Percentiles rank a stretch among this genome's conserved stretches.
These are phyloP conservation scores for Progne subis DNA, from an alignment of 2,113 vertebrate genomes.

Conservation along the genomic window DNA sequence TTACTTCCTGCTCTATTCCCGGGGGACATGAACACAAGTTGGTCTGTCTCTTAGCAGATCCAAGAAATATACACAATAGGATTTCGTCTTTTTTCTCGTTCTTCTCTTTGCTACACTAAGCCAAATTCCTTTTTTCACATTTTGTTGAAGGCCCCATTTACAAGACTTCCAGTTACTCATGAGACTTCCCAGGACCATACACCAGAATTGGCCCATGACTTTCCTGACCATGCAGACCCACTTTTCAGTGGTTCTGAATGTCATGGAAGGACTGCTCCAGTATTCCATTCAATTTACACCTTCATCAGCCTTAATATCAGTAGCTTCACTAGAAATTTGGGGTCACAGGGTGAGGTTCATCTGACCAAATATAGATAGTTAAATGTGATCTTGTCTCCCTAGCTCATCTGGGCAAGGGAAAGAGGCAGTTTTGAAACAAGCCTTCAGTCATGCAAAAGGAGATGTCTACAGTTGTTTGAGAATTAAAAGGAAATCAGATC, in stretches of 20 bases:
- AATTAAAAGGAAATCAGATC: background rate
- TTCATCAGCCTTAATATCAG: background rate
- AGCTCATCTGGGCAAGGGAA: background rate
- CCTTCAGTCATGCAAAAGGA: background rate
- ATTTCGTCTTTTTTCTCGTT: background rate
- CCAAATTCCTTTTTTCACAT: background rate
- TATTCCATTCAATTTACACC: background rate
- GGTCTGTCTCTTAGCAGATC: background rate
- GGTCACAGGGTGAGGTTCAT: fast-evolving
- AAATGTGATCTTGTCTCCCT: background rate
- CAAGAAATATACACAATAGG: background rate
- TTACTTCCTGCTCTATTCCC: background rate
- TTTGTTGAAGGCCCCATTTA: background rate
- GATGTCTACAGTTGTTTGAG: background rate
- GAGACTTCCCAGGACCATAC: background rate
- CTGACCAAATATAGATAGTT: background rate
- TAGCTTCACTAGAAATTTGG: background rate
- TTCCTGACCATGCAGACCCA: fast-evolving
- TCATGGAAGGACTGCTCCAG: background rate
- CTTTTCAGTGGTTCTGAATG: background rate
- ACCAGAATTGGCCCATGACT: background rate
- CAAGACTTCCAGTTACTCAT: background rate
- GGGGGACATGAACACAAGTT: background rate
- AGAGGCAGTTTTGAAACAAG: background rate
- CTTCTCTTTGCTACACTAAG: background rate